Conservation (phyloP, 2,113 vertebrate species). For the Lepidothrix coronata region DNA sequence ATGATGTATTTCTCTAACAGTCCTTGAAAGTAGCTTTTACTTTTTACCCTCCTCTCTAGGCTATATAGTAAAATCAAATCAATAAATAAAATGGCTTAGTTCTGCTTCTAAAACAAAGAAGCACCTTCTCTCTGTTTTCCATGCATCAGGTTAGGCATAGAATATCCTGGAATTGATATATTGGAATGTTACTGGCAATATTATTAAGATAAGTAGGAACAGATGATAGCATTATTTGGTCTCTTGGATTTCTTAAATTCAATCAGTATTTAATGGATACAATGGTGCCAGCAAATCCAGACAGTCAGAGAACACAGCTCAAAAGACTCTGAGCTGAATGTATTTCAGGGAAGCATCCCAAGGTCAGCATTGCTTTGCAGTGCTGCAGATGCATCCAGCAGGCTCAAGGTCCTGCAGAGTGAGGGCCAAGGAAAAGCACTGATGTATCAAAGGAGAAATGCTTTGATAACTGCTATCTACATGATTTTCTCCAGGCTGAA, state of each 20-base stretch:
- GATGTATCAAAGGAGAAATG: neutral
- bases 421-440: neutral
- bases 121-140: neutral
- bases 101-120: conserved; percentile 22
- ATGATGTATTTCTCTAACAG: conserved; percentile 34
- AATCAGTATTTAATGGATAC: conserved; percentile 50
- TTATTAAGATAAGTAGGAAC: conserved; percentile 41
- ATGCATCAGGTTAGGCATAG: neutral
- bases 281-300: neutral
- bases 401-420: neutral
- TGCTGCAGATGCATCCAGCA: neutral
- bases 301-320: conserved; percentile 24
- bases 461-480: neutral
- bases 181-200: conserved; percentile 26
- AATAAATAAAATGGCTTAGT: conserved; percentile 6
- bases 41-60: conserved; percentile 33
- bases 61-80: conserved; percentile 23
- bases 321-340: neutral
- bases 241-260: conserved; percentile 41
- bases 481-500: neutral
- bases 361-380: neutral
- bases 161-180: neutral
- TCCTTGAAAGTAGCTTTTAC: conserved; percentile 31
- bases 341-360: conserved; percentile 3
- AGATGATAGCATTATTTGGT: conserved; percentile 31